A percentile compares a stretch with the other conserved stretches of the same genome.
phyloP scores from a whole-genome alignment of 2,113 vertebrate genomes.

The Chauna torquata region DNA sequence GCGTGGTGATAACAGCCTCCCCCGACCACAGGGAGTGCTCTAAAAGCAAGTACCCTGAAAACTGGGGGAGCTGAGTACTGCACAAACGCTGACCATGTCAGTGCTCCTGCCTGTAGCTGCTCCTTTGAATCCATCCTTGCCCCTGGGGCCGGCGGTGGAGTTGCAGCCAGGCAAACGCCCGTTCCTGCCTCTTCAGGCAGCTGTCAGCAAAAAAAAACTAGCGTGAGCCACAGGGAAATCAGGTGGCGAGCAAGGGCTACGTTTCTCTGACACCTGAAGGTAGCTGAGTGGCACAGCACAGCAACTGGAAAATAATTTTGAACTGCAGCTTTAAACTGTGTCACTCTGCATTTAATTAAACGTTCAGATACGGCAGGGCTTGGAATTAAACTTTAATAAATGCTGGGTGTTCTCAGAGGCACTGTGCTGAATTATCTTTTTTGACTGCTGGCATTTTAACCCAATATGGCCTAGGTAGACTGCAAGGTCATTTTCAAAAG shows the following conservation, averaged over 20 bases:
- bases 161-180: background rate
- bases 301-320: background rate
- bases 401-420: background rate
- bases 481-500: background rate
- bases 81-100: background rate
- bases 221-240: background rate
- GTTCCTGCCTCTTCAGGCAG: background rate
- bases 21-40: background rate
- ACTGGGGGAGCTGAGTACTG: background rate
- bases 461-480: background rate
- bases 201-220: background rate
- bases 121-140: background rate
- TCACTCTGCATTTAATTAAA: background rate
- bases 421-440: background rate
- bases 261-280: background rate
- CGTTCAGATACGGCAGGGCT: background rate
- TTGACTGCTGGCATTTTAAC: background rate
- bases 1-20: background rate
- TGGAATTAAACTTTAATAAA: background rate
- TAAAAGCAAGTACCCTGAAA: background rate
- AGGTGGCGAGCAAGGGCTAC: background rate
- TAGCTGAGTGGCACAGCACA: background rate
- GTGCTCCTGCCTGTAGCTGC: background rate
- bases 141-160: rapidly evolving
- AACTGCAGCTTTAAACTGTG: background rate